These are phyloP conservation scores for Schlechtendalia chinensis DNA, from an alignment of 1,140 invertebrate genomes.

Conservation along the genomic window DNA sequence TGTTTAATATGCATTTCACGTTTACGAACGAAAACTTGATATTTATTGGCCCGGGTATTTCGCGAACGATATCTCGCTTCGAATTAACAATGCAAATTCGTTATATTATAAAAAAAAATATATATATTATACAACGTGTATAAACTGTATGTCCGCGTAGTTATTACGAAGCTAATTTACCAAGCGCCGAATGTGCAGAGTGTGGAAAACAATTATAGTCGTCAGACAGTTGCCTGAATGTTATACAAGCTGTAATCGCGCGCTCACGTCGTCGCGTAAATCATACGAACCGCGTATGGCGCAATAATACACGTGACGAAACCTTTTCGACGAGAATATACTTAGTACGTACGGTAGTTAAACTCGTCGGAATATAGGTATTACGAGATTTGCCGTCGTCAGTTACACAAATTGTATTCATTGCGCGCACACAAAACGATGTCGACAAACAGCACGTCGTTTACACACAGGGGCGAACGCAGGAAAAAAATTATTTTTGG, in stretches of 20 bases:
- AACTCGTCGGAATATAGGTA: background rate
- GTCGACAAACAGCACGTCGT: too few relatives aligned
- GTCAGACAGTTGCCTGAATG: background rate
- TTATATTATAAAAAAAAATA: background rate
- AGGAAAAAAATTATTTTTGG: too few relatives aligned
- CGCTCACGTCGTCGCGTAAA: too few relatives aligned
- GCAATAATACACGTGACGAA: too few relatives aligned
- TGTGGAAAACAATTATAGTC: background rate
- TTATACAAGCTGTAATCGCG: background rate
- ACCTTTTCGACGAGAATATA: too few relatives aligned
- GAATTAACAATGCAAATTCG: slow-evolving; percentile 12
- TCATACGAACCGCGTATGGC: too few relatives aligned
- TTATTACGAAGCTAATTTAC: background rate
- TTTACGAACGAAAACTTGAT: slow-evolving; percentile 10
- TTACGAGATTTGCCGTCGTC: background rate
- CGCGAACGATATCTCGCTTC: background rate
- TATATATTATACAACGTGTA: background rate
- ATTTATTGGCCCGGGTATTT: slow-evolving; percentile 3
- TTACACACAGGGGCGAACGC: too few relatives aligned
- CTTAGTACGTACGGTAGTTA: too few relatives aligned
- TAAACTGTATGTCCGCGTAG: background rate
- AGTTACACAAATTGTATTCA: slow-evolving; percentile 12
- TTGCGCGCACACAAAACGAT: background rate
- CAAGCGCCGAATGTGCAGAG: background rate
- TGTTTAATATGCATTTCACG: slow-evolving; percentile 20